These are phyloP conservation scores for Podargus strigoides DNA, from an alignment of 2,797 vertebrate genomes.

Conservation along the genomic window DNA sequence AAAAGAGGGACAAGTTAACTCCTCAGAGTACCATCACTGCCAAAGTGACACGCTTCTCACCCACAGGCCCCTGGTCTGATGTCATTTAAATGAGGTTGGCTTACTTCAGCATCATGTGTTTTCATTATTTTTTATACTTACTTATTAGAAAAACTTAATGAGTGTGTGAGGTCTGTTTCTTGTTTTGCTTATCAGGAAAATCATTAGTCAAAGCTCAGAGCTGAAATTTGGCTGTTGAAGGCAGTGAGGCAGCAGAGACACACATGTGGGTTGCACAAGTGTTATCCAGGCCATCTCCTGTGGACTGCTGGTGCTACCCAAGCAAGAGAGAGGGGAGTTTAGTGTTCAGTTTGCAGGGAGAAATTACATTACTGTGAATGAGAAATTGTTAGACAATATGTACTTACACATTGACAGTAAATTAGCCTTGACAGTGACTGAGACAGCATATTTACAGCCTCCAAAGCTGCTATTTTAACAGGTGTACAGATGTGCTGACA, in stretches of 20 bases:
- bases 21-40: neutral
- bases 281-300: neutral
- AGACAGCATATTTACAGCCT: neutral
- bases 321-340: neutral
- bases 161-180: neutral
- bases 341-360: neutral
- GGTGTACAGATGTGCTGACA: neutral
- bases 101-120: neutral
- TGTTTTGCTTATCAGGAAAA: neutral
- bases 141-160: neutral
- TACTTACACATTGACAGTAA: neutral
- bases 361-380: neutral
- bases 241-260: neutral
- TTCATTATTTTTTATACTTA: neutral
- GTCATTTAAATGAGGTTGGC: neutral
- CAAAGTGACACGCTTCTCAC: neutral
- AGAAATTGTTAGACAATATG: neutral
- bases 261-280: accelerated
- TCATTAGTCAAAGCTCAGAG: neutral
- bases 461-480: neutral
- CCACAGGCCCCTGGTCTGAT: neutral
- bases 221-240: neutral
- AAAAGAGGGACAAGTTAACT: neutral
- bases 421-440: neutral
- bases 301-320: neutral